These are phyloP conservation scores for Abscondita cerata DNA, from an alignment of 2,888 invertebrate species.

Conservation along the genomic window DNA sequence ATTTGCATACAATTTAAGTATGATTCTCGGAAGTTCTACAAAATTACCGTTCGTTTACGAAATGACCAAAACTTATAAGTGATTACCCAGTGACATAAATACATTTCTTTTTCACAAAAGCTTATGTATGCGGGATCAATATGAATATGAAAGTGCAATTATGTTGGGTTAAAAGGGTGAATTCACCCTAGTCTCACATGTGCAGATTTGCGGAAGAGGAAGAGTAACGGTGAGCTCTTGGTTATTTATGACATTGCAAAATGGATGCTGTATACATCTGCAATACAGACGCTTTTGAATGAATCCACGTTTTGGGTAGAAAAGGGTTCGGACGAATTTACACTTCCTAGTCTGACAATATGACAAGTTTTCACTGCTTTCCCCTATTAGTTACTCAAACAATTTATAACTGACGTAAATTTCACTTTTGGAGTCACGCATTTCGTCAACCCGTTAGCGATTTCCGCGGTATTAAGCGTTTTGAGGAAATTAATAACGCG, in stretches of 20 bases:
- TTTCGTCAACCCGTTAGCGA: too few relatives aligned
- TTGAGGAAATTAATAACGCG: neutral
- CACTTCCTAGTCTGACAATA: slow-evolving; percentile 41
- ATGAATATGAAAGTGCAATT: neutral
- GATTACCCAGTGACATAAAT: too few relatives aligned
- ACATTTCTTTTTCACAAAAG: too few relatives aligned
- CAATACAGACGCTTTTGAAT: slow-evolving; percentile 13
- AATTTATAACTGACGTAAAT: slow-evolving; percentile 21
- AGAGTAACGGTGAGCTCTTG: slow-evolving; percentile 44
- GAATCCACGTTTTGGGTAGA: slow-evolving; percentile 24
- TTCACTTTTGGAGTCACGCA: neutral
- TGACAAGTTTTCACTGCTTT: slow-evolving; percentile 25
- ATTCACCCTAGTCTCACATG: slow-evolving; percentile 39
- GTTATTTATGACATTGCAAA: neutral
- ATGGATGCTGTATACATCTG: neutral
- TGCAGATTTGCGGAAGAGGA: slow-evolving; percentile 57
- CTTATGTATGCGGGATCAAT: neutral
- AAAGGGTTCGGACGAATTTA: slow-evolving; percentile 52
- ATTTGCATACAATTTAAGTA: too few relatives aligned
- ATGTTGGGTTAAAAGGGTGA: slow-evolving; percentile 26
- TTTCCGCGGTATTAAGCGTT: slow-evolving; percentile 3
- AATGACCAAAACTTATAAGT: neutral
- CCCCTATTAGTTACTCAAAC: slow-evolving; percentile 20
- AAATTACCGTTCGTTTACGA: neutral
- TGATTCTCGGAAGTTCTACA: too few relatives aligned